These are phyloP conservation scores for Aegotheles bennettii DNA, from an alignment of 2,113 vertebrate genomes.

Conservation along the genomic window DNA sequence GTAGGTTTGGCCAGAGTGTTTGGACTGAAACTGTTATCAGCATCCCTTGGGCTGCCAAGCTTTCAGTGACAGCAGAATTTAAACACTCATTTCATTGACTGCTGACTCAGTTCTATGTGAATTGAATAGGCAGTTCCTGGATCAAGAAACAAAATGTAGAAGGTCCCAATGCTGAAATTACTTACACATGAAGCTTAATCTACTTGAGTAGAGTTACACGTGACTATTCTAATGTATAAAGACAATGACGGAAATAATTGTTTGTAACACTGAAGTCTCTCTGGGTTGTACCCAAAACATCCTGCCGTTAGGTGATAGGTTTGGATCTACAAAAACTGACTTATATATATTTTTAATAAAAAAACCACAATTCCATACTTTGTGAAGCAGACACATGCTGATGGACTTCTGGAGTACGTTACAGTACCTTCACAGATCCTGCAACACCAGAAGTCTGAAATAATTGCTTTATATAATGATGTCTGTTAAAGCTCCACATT, in stretches of 20 bases:
- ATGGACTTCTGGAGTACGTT: not conserved
- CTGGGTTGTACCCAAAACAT: not conserved
- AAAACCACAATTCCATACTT: not conserved
- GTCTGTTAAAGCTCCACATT: not conserved
- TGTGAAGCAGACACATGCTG: not conserved
- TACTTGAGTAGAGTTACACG: not conserved
- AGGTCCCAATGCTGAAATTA: not conserved
- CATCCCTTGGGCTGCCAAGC: slow-evolving; percentile 38
- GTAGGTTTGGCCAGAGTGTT: slow-evolving; percentile 7
- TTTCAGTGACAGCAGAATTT: slow-evolving; percentile 49
- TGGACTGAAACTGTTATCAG: slow-evolving; percentile 30
- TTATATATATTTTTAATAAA: not conserved
- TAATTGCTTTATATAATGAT: not conserved
- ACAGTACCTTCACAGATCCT: not conserved
- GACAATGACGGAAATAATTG: not conserved
- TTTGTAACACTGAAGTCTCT: not conserved
- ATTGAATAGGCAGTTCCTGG: not conserved
- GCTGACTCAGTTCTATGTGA: slow-evolving; percentile 47
- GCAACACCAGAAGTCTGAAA: not conserved
- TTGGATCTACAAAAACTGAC: not conserved
- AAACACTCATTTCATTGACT: slow-evolving; percentile 40
- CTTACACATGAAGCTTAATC: not conserved
- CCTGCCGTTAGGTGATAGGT: not conserved
- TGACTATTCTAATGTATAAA: not conserved
- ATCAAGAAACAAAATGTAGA: not conserved